phyloP scores from a whole-genome alignment of 2,113 vertebrate genomes.

The Gopherus flavomarginatus region DNA sequence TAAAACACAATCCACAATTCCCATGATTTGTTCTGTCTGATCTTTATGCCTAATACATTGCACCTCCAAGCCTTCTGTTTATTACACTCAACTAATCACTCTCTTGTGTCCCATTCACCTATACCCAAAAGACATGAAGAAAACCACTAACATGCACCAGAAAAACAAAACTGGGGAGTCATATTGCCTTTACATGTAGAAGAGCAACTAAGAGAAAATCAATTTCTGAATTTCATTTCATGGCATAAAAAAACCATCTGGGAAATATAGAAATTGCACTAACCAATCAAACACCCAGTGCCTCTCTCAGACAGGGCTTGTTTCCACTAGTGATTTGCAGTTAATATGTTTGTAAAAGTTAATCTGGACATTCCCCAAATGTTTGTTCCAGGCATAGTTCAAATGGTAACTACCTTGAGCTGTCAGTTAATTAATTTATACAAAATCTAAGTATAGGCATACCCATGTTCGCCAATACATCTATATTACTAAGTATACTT shows the following conservation, averaged over 20 bases:
- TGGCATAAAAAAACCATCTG: too few species aligned
- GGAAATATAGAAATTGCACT: too few species aligned
- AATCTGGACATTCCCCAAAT: not conserved
- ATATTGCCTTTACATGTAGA: too few species aligned
- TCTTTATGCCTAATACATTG: not conserved
- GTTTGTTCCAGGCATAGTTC: not conserved
- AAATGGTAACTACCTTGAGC: not conserved
- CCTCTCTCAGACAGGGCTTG: not conserved
- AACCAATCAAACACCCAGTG: too few species aligned
- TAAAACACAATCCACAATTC: not conserved
- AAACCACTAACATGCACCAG: not conserved
- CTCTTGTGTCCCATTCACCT: not conserved
- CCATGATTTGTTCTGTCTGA: not conserved
- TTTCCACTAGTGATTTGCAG: not conserved
- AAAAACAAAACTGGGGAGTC: not conserved
- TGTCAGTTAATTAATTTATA: not conserved
- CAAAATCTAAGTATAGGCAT: too few species aligned
- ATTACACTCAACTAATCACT: not conserved
- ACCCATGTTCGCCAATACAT: too few species aligned
- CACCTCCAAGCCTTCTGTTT: not conserved
- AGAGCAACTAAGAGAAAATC: too few species aligned
- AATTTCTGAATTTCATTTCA: too few species aligned
- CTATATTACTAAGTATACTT: too few species aligned
- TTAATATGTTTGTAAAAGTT: not conserved
- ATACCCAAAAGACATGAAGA: not conserved